Conservation (phyloP, 1,140 invertebrate genomes). For the Ptiloglossa arizonensis region DNA sequence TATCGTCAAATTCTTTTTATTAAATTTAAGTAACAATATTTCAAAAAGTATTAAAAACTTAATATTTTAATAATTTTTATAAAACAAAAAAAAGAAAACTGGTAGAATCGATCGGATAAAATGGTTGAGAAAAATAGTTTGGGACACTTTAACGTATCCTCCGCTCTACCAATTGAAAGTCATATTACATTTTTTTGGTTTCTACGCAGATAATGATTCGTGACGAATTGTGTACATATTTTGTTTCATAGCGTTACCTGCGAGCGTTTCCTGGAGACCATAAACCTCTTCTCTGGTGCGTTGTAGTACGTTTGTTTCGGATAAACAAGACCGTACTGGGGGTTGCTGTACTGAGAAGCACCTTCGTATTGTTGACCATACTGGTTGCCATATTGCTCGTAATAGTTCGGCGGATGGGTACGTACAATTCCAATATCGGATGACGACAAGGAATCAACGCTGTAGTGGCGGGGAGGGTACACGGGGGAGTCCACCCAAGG, state of each 20-base stretch:
- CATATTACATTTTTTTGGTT: too few relatives aligned
- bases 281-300: slow-evolving; percentile 72
- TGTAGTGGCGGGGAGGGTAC: slow-evolving; percentile 65
- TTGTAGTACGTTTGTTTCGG: slow-evolving; percentile 68
- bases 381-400: slow-evolving; percentile 70
- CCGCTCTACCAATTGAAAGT: too few relatives aligned
- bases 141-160: too few relatives aligned
- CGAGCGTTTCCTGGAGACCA: slow-evolving; percentile 72
- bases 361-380: slow-evolving; percentile 69
- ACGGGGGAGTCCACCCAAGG: slow-evolving; percentile 69
- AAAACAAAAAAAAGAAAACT: too few relatives aligned
- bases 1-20: too few relatives aligned
- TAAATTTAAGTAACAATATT: too few relatives aligned
- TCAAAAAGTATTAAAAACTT: too few relatives aligned
- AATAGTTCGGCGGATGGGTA: slow-evolving; percentile 70
- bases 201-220: too few relatives aligned
- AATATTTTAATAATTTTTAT: too few relatives aligned
- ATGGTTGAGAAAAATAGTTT: too few relatives aligned
- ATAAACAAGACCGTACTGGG: slow-evolving; percentile 68
- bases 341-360: slow-evolving; percentile 64
- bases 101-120: too few relatives aligned
- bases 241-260: slow-evolving; percentile 60
- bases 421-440: slow-evolving; percentile 72
- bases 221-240: too few relatives aligned
- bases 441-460: slow-evolving; percentile 58